phyloP scores from a whole-genome alignment of 2,797 vertebrate genomes.

The Manis javanica region DNA sequence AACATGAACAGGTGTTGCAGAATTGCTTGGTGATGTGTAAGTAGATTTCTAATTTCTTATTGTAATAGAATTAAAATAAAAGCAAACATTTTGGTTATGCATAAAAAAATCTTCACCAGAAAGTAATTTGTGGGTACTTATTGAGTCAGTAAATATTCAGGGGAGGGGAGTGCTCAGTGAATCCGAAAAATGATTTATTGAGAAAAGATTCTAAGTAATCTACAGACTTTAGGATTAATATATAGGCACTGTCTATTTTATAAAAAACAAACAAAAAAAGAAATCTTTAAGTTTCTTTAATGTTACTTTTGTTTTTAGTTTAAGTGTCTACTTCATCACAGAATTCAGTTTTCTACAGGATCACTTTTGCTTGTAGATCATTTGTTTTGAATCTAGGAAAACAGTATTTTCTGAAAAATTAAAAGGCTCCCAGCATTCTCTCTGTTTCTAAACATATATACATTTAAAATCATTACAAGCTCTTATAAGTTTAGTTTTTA shows the following conservation, averaged over 20 bases:
- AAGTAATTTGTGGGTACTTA: slow-evolving; percentile 30
- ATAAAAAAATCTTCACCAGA: not conserved
- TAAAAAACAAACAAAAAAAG: not conserved
- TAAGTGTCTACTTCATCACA: slow-evolving; percentile 18
- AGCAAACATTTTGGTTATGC: slow-evolving; percentile 37
- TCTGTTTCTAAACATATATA: slow-evolving; percentile 22
- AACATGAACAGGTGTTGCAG: not conserved
- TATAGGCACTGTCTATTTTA: slow-evolving; percentile 4
- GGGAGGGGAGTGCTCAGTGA: slow-evolving; percentile 12
- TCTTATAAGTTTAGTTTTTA: not conserved
- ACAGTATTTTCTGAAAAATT: slow-evolving; percentile 48
- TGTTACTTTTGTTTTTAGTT: slow-evolving; percentile 38
- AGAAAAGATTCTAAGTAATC: slow-evolving; percentile 27
- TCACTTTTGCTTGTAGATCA: not conserved
- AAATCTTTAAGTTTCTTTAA: not conserved
- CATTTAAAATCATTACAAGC: slow-evolving; percentile 39
- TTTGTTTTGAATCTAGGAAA: slow-evolving; percentile 55
- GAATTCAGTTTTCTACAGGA: not conserved
- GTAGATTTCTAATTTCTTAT: slow-evolving; percentile 51
- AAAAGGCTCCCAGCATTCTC: not conserved
- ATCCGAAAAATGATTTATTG: slow-evolving; percentile 47
- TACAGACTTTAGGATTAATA: not conserved
- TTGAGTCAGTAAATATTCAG: slow-evolving; percentile 1
- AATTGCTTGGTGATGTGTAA: slow-evolving; percentile 29
- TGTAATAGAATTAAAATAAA: slow-evolving; percentile 52